Evolutionary conservation across 2,888 invertebrate species (phyloP).

Genomic region (Acleris sparsana): DNA sequence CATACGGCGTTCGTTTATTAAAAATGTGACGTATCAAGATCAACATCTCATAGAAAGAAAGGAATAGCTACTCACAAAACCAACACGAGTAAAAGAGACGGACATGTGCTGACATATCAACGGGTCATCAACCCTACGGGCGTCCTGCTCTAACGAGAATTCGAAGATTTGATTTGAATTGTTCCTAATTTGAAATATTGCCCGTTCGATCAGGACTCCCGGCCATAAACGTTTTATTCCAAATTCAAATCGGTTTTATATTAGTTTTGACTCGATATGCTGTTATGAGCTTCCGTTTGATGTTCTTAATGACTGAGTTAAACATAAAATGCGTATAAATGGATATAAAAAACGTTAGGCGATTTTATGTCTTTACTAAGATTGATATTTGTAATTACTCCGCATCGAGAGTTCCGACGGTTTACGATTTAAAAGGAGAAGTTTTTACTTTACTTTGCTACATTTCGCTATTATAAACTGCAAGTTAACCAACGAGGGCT

Average conservation of each 20-base stretch:
- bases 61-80: slow-evolving; percentile 60
- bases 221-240: slow-evolving; percentile 57
- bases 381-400: slow-evolving; percentile 56
- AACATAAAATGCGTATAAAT: slow-evolving; percentile 65
- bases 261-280: slow-evolving; percentile 63
- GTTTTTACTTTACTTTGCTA: slow-evolving; percentile 11
- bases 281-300: slow-evolving; percentile 75
- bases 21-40: slow-evolving; percentile 84
- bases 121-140: slow-evolving; percentile 82
- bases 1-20: slow-evolving; percentile 83
- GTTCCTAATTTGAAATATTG: slow-evolving; percentile 82
- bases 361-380: slow-evolving; percentile 64
- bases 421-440: slow-evolving; percentile 10
- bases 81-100: slow-evolving; percentile 63
- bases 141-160: slow-evolving; percentile 83
- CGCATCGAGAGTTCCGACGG: slow-evolving; percentile 13
- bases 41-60: slow-evolving; percentile 76
- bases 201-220: slow-evolving; percentile 62
- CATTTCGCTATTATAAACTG: slow-evolving; percentile 8
- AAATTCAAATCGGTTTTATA: slow-evolving; percentile 68
- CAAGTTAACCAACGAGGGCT: slow-evolving; percentile 19
- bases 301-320: slow-evolving; percentile 60
- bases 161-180: slow-evolving; percentile 83
- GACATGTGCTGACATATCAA: slow-evolving; percentile 79
- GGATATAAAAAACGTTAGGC: slow-evolving; percentile 62